phyloP scores from a whole-genome alignment of 2,113 vertebrate species.

The Porphyrio hochstetteri region DNA sequence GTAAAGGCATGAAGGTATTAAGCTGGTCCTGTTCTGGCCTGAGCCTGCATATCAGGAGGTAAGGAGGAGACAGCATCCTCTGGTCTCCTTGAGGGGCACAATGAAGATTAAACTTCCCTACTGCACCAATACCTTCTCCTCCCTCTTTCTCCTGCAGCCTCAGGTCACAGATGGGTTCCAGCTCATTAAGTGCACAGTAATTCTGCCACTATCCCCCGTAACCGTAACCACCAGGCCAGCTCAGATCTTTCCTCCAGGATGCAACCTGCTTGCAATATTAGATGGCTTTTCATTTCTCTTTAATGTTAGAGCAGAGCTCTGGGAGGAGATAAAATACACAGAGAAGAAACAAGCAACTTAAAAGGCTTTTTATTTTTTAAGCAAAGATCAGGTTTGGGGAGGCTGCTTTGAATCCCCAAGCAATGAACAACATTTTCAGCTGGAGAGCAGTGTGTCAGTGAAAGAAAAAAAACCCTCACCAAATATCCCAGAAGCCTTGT shows the following conservation, averaged over 20 bases:
- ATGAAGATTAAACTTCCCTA: constrained; percentile 45
- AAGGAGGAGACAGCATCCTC: background rate
- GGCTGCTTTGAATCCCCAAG: constrained; percentile 36
- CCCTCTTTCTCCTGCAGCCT: constrained; percentile 32
- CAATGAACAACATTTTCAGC: constrained; percentile 19
- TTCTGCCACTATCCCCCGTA: constrained; percentile 33
- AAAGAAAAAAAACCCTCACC: background rate
- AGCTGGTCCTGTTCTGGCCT: background rate
- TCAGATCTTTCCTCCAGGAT: constrained; percentile 49
- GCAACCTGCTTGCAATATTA: constrained; percentile 49
- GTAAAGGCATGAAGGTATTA: background rate
- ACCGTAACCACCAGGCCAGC: constrained; percentile 26
- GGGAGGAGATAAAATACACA: constrained; percentile 36
- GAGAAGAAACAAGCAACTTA: constrained; percentile 63
- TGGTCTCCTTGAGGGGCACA: constrained; percentile 17
- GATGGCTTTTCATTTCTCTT: constrained; percentile 54
- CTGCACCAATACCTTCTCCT: constrained; percentile 15
- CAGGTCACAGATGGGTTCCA: constrained; percentile 43
- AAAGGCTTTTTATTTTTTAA: constrained; percentile 60
- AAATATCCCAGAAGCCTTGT: background rate
- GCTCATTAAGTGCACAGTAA: constrained; percentile 52
- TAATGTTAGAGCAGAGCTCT: constrained; percentile 49
- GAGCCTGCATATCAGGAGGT: background rate
- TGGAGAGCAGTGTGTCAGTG: background rate
- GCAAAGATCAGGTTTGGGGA: constrained; percentile 36